Evolutionary conservation across 2,797 vertebrate species (phyloP).

Genomic region (Cryptoblepharus egeriae): DNA sequence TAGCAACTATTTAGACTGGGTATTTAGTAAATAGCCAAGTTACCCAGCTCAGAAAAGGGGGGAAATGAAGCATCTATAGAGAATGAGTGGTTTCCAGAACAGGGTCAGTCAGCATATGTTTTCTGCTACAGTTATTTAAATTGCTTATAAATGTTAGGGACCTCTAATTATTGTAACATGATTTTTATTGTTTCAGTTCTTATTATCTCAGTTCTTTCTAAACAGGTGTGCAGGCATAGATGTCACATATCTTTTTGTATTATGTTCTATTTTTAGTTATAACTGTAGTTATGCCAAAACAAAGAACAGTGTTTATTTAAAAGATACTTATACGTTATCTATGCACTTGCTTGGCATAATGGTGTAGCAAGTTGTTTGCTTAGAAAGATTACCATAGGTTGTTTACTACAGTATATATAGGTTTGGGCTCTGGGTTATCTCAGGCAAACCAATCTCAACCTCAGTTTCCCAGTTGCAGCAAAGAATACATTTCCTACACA

Average conservation of each 20-base stretch:
- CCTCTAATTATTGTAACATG: background rate
- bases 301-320: background rate
- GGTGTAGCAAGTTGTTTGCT: background rate
- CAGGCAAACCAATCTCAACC: no score
- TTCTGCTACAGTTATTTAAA: constrained; percentile 6
- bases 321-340: background rate
- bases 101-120: background rate
- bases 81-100: constrained; percentile 29
- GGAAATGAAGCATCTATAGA: background rate
- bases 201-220: background rate
- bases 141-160: constrained; percentile 4
- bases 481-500: no score
- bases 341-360: background rate
- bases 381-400: background rate
- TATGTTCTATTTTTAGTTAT: background rate
- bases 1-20: constrained; percentile 21
- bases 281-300: background rate
- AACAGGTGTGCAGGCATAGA: background rate
- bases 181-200: no score
- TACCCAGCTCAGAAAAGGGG: background rate
- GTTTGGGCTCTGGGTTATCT: no score
- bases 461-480: no score
- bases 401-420: no score
- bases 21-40: constrained; percentile 37
- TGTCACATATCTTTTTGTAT: background rate